phyloP scores from a whole-genome alignment of 2,888 invertebrate species.

The Parnassius glacialis region DNA sequence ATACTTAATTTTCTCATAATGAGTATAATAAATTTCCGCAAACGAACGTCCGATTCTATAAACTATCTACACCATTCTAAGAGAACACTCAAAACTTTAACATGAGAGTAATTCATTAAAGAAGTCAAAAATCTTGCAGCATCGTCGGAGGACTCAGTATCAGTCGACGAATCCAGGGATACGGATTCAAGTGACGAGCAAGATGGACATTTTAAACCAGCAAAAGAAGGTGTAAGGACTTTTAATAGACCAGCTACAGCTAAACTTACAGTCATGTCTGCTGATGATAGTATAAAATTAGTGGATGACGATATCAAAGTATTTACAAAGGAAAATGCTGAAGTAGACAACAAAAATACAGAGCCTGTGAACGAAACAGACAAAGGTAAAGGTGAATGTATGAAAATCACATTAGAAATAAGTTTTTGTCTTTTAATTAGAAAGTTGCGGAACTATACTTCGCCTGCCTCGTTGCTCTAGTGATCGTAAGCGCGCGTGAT shows the following conservation, averaged over 20 bases:
- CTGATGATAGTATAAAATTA: neutral
- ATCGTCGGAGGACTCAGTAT: constrained; percentile 56
- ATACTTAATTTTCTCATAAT: too few species aligned
- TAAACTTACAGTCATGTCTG: constrained; percentile 6
- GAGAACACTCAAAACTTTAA: too few species aligned
- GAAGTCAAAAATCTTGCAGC: constrained; percentile 38
- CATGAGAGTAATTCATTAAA: too few species aligned
- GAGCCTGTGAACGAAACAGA: neutral
- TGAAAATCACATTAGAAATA: neutral
- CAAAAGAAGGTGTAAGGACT: neutral
- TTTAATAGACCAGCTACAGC: constrained; percentile 29
- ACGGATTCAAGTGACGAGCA: constrained; percentile 41
- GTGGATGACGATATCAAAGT: neutral
- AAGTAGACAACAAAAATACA: neutral
- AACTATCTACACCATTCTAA: too few species aligned
- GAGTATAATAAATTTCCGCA: too few species aligned
- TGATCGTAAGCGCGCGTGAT: too few species aligned
- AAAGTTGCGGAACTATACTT: too few species aligned
- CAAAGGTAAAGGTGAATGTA: neutral
- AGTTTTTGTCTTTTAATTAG: too few species aligned
- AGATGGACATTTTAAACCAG: neutral
- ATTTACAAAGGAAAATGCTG: neutral
- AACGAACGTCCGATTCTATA: too few species aligned
- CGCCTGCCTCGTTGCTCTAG: too few species aligned
- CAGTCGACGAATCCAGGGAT: constrained; percentile 46